These are phyloP conservation scores for Fistularia tabacaria DNA, from an alignment of 2,797 vertebrate species.

Conservation along the genomic window DNA sequence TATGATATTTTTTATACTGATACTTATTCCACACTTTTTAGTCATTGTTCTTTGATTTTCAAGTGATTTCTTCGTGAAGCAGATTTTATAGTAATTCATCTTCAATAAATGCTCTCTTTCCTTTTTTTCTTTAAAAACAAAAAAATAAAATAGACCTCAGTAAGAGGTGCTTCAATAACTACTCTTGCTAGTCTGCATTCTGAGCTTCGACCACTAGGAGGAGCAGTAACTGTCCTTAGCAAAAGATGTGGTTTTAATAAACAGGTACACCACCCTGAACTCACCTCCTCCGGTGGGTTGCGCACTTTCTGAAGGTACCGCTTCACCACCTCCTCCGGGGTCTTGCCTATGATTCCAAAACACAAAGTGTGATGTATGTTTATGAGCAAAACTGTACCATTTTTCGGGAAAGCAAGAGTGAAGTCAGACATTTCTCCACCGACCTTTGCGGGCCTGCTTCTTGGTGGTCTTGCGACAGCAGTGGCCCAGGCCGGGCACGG, in stretches of 20 bases:
- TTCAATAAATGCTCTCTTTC: no score
- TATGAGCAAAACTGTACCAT: not conserved
- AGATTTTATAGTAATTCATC: no score
- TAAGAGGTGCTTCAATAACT: no score
- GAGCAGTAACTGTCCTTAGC: no score
- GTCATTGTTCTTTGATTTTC: no score
- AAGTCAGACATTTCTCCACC: not conserved
- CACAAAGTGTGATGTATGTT: not conserved
- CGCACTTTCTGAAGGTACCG: constrained; percentile 94
- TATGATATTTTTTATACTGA: no score
- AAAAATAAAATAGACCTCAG: no score
- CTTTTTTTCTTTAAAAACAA: no score
- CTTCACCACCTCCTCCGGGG: constrained; percentile 92
- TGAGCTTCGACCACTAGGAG: no score
- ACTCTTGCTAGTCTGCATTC: no score
- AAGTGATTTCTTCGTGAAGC: no score
- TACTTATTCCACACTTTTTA: no score
- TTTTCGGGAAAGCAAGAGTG: not conserved
- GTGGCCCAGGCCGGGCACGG: constrained; percentile 89
- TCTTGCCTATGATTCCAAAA: constrained; percentile 79
- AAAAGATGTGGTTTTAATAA: not conserved
- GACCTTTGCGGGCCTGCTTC: constrained; percentile 93
- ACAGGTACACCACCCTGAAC: constrained; percentile 2
- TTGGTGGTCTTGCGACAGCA: constrained; percentile 94
- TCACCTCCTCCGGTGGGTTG: constrained; percentile 89